These are phyloP conservation scores for Branchellion lobata DNA, from an alignment of 2,888 invertebrate species.

Conservation along the genomic window DNA sequence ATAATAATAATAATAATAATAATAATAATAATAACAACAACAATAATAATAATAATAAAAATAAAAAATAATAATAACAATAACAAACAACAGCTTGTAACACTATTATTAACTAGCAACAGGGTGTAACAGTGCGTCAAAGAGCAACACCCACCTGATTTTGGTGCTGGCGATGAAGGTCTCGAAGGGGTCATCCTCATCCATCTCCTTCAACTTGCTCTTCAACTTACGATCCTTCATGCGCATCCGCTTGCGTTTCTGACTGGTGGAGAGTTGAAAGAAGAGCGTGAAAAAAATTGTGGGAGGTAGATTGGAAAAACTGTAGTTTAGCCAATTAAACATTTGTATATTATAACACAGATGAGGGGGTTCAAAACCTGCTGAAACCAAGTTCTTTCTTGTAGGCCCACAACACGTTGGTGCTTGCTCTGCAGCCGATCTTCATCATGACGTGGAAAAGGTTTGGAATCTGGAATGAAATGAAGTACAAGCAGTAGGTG, in stretches of 20 bases:
- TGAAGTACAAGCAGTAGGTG: not conserved
- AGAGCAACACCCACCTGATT: slow-evolving; percentile 76
- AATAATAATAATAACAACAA: too few species aligned
- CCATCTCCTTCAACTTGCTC: slow-evolving; percentile 78
- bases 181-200: slow-evolving; percentile 95
- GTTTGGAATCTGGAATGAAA: slow-evolving; percentile 64
- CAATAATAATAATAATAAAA: too few species aligned
- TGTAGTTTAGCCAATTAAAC: too few species aligned
- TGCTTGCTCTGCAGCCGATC: slow-evolving; percentile 85
- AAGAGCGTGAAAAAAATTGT: not conserved
- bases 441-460: slow-evolving; percentile 96
- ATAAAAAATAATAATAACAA: too few species aligned
- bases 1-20: too few species aligned
- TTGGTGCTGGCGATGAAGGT: slow-evolving; percentile 91
- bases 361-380: slow-evolving; percentile 67
- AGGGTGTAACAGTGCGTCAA: too few species aligned
- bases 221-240: slow-evolving; percentile 78
- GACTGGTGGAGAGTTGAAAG: slow-evolving; percentile 65
- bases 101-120: too few species aligned
- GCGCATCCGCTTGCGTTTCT: slow-evolving; percentile 88
- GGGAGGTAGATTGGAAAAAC: not conserved
- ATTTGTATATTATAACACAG: too few species aligned
- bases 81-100: too few species aligned
- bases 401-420: slow-evolving; percentile 96
- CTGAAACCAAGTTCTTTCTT: slow-evolving; percentile 90